A percentile compares a stretch with the other conserved stretches of the same genome.
Conservation (phyloP, 2,888 invertebrate genomes). For the Asteroscopus sphinx region DNA sequence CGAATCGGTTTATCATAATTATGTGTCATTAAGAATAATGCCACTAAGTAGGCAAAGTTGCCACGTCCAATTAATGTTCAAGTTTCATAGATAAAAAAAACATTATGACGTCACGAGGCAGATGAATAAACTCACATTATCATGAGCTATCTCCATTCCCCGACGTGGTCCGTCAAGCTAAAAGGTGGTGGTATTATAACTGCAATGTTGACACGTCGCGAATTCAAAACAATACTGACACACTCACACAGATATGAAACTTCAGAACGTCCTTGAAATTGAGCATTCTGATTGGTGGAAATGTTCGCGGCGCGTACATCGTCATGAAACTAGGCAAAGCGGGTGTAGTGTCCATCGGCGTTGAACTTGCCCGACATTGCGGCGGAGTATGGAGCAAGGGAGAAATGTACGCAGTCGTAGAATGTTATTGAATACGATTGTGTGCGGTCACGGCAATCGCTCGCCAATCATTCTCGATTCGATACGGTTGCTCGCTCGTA, state of each 20-base stretch:
- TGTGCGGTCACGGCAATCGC: slow-evolving; percentile 57
- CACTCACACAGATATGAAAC: slow-evolving; percentile 23
- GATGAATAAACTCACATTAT: slow-evolving; percentile 47
- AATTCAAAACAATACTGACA: slow-evolving; percentile 59
- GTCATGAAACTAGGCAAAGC: slow-evolving; percentile 27
- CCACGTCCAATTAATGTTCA: slow-evolving; percentile 37
- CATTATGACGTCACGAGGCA: slow-evolving; percentile 30
- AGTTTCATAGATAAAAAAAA: slow-evolving; percentile 30
- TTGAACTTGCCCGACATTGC: slow-evolving; percentile 22
- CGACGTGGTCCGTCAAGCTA: slow-evolving; percentile 32
- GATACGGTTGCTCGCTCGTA: slow-evolving; percentile 53
- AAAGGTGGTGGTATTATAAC: slow-evolving; percentile 37
- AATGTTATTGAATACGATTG: slow-evolving; percentile 51
- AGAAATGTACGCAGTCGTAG: slow-evolving; percentile 43
- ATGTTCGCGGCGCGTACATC: slow-evolving; percentile 19
- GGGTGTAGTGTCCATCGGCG: slow-evolving; percentile 30
- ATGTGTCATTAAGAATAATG: slow-evolving; percentile 39
- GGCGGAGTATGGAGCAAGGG: slow-evolving; percentile 39
- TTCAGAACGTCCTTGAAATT: slow-evolving; percentile 59
- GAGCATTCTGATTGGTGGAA: slow-evolving; percentile 56
- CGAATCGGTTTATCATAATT: slow-evolving; percentile 38
- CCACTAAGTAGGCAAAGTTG: slow-evolving; percentile 46
- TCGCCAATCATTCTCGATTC: slow-evolving; percentile 59
- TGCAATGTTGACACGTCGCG: slow-evolving; percentile 54
- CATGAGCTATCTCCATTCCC: slow-evolving; percentile 53